Percentiles rank a stretch among this genome's conserved stretches.
phyloP scores from a whole-genome alignment of 2,888 invertebrate species.

The Agonopterix arenella region DNA sequence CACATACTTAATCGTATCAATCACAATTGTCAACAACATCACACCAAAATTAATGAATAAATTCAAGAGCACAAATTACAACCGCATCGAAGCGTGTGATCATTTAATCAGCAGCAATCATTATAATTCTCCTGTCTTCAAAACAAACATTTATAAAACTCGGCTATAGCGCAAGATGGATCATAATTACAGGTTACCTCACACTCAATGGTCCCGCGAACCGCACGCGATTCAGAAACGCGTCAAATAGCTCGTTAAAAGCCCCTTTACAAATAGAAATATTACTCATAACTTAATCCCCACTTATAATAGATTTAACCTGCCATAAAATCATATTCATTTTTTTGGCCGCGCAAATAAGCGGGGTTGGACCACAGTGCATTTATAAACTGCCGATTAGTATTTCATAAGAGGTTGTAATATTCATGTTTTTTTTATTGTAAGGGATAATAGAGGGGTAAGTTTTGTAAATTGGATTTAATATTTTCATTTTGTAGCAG shows the following conservation, averaged over 20 bases:
- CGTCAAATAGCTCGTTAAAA: conserved; percentile 71
- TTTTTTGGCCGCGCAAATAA: conserved; percentile 55
- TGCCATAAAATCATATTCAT: conserved; percentile 73
- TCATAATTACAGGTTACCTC: conserved; percentile 54
- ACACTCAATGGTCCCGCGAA: conserved; percentile 33
- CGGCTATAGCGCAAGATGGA: conserved; percentile 35
- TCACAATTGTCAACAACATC: too few relatives aligned
- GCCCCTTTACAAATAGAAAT: conserved; percentile 68
- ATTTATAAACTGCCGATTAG: conserved; percentile 62
- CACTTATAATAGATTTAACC: conserved; percentile 72
- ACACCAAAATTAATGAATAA: too few relatives aligned
- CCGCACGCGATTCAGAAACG: conserved; percentile 60
- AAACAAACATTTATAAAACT: conserved; percentile 52
- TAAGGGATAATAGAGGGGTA: conserved; percentile 61
- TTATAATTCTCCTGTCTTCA: conserved; percentile 56
- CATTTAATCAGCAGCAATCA: conserved; percentile 31
- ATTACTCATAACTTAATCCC: conserved; percentile 74
- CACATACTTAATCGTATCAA: too few relatives aligned
- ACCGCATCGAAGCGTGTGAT: conserved; percentile 14
- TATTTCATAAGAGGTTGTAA: conserved; percentile 33
- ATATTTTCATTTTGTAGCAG: conserved; percentile 71
- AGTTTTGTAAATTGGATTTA: conserved; percentile 71
- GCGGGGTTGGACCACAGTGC: conserved; percentile 54
- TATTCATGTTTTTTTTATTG: conserved; percentile 62
- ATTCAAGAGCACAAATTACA: too few relatives aligned